These are phyloP conservation scores for Nylanderia fulva DNA, from an alignment of 1,140 invertebrate species.

Conservation along the genomic window DNA sequence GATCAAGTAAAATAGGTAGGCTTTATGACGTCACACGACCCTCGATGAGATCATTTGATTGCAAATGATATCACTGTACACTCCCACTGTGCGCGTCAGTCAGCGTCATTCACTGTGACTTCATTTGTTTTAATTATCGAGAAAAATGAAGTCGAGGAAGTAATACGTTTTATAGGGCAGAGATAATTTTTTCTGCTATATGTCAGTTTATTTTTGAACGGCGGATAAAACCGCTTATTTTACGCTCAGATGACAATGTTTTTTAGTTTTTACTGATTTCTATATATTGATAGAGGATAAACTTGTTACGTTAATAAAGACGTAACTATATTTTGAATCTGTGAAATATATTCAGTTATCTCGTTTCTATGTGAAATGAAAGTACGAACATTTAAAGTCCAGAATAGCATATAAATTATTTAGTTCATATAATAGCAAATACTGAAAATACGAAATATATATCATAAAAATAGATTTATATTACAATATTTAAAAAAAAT, in stretches of 20 bases:
- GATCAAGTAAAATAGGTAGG: conserved; percentile 43
- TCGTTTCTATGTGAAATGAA: background rate
- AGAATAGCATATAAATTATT: background rate
- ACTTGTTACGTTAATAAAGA: too few species aligned
- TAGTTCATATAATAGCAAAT: background rate
- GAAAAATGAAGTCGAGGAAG: conserved; percentile 7
- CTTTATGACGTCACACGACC: conserved; percentile 39
- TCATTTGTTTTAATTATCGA: conserved; percentile 11
- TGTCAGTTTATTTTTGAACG: conserved; percentile 7
- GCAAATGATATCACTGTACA: conserved; percentile 39
- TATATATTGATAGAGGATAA: background rate
- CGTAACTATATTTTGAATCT: background rate
- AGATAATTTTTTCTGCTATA: conserved; percentile 17
- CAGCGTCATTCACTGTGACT: conserved; percentile 17
- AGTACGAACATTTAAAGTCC: background rate
- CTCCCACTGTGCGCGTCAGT: background rate
- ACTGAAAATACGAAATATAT: background rate
- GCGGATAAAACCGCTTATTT: conserved; percentile 2
- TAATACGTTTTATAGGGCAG: background rate
- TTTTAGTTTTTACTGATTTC: conserved; percentile 29
- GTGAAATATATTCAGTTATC: background rate
- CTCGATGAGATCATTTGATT: conserved; percentile 40
- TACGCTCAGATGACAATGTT: background rate
- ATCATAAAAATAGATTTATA: conserved; percentile 13
- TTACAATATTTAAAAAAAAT: background rate